Percentiles rank a stretch among this genome's conserved stretches.
These are phyloP conservation scores for Heliornis fulica DNA, from an alignment of 2,113 vertebrate species.

Conservation along the genomic window DNA sequence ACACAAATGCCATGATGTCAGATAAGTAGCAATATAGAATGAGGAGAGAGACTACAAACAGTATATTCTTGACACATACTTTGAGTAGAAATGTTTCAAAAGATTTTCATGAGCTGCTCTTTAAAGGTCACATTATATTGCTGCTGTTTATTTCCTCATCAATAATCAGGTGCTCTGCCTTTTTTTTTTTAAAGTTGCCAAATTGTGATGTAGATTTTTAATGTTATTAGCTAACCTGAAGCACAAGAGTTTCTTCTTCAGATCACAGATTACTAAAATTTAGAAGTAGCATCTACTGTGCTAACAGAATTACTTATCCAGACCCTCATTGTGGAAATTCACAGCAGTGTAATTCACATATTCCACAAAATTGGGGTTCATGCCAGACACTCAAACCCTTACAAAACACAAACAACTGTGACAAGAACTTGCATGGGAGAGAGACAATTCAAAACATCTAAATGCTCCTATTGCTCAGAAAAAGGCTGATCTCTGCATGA, in stretches of 20 bases:
- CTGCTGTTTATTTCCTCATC: slow-evolving; percentile 48
- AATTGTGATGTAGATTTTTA: not conserved
- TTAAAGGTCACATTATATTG: slow-evolving; percentile 51
- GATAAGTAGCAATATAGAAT: not conserved
- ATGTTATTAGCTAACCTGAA: not conserved
- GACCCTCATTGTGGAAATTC: not conserved
- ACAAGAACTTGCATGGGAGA: not conserved
- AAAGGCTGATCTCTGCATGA: not conserved
- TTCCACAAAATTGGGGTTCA: not conserved
- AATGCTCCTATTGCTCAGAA: not conserved
- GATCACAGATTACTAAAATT: not conserved
- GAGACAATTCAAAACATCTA: not conserved
- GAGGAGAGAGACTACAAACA: not conserved
- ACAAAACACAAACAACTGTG: not conserved
- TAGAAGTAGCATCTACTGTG: not conserved
- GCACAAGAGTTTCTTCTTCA: not conserved
- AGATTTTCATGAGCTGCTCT: not conserved
- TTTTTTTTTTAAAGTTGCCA: not conserved
- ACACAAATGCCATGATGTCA: not conserved
- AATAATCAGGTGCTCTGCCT: slow-evolving; percentile 1
- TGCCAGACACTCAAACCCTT: not conserved
- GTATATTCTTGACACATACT: not conserved
- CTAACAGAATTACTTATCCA: not conserved
- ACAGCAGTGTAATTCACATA: not conserved
- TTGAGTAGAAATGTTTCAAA: not conserved